phyloP scores from a whole-genome alignment of 2,888 invertebrate genomes.

The Chironomus riparius region DNA sequence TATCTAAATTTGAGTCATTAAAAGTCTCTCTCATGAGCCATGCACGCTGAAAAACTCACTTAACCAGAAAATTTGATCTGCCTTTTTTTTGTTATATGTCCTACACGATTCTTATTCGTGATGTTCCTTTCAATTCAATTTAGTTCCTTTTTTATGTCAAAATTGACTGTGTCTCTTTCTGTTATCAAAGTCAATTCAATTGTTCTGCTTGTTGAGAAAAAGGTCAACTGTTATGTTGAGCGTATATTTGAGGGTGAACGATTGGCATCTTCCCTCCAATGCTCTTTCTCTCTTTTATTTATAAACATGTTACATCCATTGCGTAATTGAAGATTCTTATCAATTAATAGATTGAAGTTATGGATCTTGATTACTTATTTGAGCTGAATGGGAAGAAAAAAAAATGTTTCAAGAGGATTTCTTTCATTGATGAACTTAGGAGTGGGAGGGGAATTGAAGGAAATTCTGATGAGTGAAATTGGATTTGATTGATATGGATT shows the following conservation, averaged over 20 bases:
- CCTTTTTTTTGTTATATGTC: not conserved
- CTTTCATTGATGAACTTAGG: no score
- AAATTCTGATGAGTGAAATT: no score
- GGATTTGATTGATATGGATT: no score
- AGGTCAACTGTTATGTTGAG: slow-evolving; percentile 2
- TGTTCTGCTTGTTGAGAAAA: slow-evolving; percentile 5
- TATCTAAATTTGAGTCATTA: not conserved
- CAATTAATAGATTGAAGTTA: not conserved
- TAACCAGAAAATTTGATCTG: slow-evolving; percentile 18
- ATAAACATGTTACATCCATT: not conserved
- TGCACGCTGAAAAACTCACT: not conserved
- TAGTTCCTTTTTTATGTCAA: no score
- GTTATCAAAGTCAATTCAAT: slow-evolving; percentile 19
- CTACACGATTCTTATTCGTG: no score
- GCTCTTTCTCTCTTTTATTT: not conserved
- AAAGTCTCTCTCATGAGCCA: not conserved
- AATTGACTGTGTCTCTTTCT: no score
- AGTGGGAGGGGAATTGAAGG: no score
- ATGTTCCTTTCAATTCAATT: not conserved
- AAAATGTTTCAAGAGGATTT: no score
- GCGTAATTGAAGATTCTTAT: slow-evolving; percentile 8
- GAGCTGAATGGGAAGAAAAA: no score
- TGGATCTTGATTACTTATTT: not conserved
- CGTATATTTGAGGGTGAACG: slow-evolving; percentile 8
- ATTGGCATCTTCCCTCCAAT: not conserved